Conservation (phyloP, 2,797 vertebrate genomes). For the Syngnathus rostellatus region DNA sequence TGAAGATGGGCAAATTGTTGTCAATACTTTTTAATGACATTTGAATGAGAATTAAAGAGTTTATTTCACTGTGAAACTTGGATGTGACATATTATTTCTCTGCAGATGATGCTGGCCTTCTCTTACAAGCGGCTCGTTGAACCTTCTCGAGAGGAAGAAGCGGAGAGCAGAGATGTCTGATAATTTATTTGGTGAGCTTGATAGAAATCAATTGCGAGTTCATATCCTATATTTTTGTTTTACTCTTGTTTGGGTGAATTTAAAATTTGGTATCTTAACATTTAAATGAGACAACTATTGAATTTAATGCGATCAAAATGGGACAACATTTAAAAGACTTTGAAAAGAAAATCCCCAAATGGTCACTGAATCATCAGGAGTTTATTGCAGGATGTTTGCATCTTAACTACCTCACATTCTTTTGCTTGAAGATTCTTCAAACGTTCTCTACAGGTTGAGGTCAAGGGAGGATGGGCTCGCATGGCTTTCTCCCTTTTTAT, state of each 20-base stretch:
- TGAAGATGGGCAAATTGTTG: not conserved
- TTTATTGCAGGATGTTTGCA: no score
- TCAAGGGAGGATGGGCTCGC: no score
- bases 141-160: conserved; percentile 41
- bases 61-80: not conserved
- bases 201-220: not conserved
- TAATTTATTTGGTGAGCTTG: conserved; percentile 16
- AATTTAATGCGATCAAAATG: not conserved
- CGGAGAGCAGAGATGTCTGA: conserved; percentile 24
- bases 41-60: not conserved
- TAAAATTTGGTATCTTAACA: no score
- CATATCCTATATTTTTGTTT: not conserved
- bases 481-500: no score
- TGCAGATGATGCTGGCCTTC: conserved; percentile 69
- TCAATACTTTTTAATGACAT: not conserved
- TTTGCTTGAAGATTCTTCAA: no score
- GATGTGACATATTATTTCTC: not conserved
- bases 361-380: not conserved
- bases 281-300: no score
- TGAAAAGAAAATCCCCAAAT: not conserved
- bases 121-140: conserved; percentile 72
- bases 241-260: not conserved
- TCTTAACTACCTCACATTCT: no score
- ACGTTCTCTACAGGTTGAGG: no score
- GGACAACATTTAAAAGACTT: not conserved